Base-by-base conservation (phyloP, 2,113 vertebrate genomes). In the Proteles cristata region DNA sequence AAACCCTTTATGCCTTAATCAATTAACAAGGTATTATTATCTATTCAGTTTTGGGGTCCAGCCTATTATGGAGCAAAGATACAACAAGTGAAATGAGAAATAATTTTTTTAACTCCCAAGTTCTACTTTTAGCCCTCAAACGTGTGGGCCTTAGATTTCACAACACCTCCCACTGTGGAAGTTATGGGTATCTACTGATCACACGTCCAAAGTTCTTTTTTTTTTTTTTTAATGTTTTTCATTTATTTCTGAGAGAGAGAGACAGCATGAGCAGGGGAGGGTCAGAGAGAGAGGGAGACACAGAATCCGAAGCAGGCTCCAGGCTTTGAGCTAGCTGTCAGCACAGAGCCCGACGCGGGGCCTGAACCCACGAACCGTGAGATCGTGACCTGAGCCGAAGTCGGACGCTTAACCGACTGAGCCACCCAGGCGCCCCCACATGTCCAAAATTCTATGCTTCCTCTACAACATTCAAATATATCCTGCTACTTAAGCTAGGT, bases 61-160 rank as follows among this genome's bases (percentile, higher is more conserved):
- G 61, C 31, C 21, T 48, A 4, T 93, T 87, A 74, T 53, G 14
- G 48, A 88, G 28, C 50, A 85, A 68, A 76, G 39, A 80, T 80
- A 68, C 6, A 84, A 25, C 33, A 93, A 95, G 10, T 8, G 58
- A 96, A 88, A 86, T 88, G 35, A 96, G 5, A 69, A 82, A 48
- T 82, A 15, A 65, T 11, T 53, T 65, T 28, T 86, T 74, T 26
- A 12, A 45, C 39, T 39, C 6, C 2, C 63, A 85, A 77, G 26
- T 84, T 69, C 21, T 74, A 66, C 19, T 50, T 73, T 93, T 69
- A 63, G 5, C 17, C 16, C 69, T 90, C 68, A 87, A 68, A 61
- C 79, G 43, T 7, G 7, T 74, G 33, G 39, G n/a, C 31, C 10
- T 94, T 48, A 50, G 25, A 69, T 55, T 86, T 81, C 55, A 73